Conservation (phyloP, 2,113 vertebrate species). For the Phodopus roborovskii region DNA sequence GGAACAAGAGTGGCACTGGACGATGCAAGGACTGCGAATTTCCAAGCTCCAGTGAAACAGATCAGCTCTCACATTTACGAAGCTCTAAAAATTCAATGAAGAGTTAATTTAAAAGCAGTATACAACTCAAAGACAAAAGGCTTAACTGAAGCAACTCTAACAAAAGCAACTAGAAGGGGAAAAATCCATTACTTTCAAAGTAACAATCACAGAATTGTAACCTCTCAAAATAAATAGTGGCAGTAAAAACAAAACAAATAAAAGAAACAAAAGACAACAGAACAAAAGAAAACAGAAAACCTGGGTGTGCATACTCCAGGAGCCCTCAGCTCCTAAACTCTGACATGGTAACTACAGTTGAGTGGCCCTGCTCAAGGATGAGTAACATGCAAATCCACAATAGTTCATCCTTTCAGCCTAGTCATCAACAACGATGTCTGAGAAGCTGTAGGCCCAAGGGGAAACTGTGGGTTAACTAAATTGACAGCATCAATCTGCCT, state of each 20-base stretch:
- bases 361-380: too few species aligned
- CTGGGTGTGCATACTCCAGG: not conserved
- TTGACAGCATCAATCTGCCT: not conserved
- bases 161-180: not conserved
- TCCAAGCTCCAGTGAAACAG: not conserved
- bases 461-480: not conserved
- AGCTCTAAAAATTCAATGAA: conserved; percentile 6
- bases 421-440: not conserved
- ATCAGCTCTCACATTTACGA: not conserved
- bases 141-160: too few species aligned
- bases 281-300: not conserved
- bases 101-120: not conserved
- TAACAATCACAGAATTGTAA: conserved; percentile 12
- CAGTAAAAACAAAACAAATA: not conserved
- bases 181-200: conserved; percentile 45
- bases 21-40: not conserved
- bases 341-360: not conserved
- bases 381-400: not conserved
- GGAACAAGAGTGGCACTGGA: not conserved
- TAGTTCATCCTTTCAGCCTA: not conserved
- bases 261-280: not conserved
- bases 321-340: too few species aligned
- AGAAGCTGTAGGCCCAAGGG: not conserved
- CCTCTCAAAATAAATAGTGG: not conserved
- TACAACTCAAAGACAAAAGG: not conserved